These are phyloP conservation scores for Suillia variegata DNA, from an alignment of 2,888 invertebrate species.

Conservation along the genomic window DNA sequence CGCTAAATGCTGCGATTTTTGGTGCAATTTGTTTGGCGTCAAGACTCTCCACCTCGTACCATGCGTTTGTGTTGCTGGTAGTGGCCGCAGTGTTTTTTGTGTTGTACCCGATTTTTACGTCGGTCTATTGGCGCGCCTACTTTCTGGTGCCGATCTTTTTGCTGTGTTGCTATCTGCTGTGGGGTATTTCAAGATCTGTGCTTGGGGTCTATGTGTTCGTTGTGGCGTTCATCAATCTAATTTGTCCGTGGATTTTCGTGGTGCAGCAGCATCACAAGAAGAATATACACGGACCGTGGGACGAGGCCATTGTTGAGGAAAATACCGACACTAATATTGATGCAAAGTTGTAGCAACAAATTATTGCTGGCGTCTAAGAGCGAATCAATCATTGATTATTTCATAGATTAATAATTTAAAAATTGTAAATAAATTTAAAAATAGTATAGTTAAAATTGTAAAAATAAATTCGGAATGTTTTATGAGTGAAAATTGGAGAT, in stretches of 20 bases:
- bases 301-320: constrained; percentile 84
- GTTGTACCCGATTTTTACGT: constrained; percentile 80
- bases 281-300: constrained; percentile 98
- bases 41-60: constrained; percentile 79
- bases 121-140: constrained; percentile 66
- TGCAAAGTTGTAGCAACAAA: constrained; percentile 50
- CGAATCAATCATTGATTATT: no score
- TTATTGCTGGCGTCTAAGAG: no score
- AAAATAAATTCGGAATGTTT: no score
- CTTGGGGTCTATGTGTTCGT: constrained; percentile 68
- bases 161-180: constrained; percentile 64
- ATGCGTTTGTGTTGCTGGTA: constrained; percentile 89
- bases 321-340: constrained; percentile 46
- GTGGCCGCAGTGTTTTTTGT: constrained; percentile 89
- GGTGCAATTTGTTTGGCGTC: constrained; percentile 95
- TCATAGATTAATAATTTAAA: no score
- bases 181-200: constrained; percentile 65
- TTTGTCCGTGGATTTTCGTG: constrained; percentile 79
- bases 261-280: constrained; percentile 79
- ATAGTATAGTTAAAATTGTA: no score
- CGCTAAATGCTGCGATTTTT: constrained; percentile 93
- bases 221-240: constrained; percentile 70
- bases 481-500: no score
- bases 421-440: no score
- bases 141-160: constrained; percentile 65